These are phyloP conservation scores for Serinus canaria DNA, from an alignment of 2,113 vertebrate genomes.

Conservation along the genomic window DNA sequence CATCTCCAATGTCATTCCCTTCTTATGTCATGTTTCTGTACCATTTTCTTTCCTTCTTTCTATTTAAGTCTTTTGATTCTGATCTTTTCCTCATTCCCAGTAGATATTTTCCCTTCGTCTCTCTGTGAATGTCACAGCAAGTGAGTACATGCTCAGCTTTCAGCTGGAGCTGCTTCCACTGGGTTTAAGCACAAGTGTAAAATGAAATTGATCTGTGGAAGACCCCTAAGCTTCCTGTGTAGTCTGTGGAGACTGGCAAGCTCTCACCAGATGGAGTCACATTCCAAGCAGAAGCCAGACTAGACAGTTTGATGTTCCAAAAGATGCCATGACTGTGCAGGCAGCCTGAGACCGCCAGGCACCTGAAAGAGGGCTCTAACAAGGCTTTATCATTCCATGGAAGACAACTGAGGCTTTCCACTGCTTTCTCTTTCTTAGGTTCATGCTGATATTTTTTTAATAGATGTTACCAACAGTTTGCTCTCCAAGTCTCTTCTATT, in stretches of 20 bases:
- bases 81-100: background rate
- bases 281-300: background rate
- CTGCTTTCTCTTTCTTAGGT: background rate
- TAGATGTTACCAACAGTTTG: background rate
- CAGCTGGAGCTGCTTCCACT: background rate
- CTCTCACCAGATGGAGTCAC: background rate
- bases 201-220: background rate
- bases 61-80: background rate
- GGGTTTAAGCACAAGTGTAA: background rate
- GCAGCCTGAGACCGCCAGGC: background rate
- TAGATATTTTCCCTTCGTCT: background rate
- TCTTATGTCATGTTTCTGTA: background rate
- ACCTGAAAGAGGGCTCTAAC: background rate
- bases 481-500: background rate
- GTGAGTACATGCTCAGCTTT: background rate
- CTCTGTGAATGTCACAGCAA: background rate
- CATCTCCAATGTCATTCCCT: background rate
- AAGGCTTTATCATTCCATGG: background rate
- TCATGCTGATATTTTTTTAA: background rate
- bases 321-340: background rate
- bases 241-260: background rate
- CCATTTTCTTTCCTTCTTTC: background rate
- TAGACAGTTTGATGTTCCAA: background rate
- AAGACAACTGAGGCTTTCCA: background rate
- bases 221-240: background rate